Base-by-base conservation (phyloP, 2,113 vertebrate genomes). In the Bostrychus sinensis region DNA sequence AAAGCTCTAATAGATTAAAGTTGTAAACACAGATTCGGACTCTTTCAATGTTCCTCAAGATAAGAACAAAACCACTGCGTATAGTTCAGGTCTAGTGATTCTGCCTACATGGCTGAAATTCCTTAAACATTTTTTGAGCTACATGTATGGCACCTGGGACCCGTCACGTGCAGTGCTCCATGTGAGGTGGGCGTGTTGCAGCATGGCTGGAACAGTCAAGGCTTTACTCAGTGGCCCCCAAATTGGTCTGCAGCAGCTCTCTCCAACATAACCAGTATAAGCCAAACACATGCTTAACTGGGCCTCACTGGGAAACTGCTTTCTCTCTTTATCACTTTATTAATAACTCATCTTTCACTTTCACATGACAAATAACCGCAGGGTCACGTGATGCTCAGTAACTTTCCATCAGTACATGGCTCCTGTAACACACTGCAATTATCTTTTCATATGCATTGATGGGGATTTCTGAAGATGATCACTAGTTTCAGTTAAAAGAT, bases 321-420 rank as follows among this genome's bases (percentile, higher is more conserved):
- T 30, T 16, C 50, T 3, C 28, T 32, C 50, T 54, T 54, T 32
- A 54, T 54, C 16, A n/a, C 16, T n/a, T 17, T 54, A 30, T 54
- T 30, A 54, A 63, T 28, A n/a, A 69, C 32, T 3, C 4, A 16
- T 37, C 38, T 59, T 16, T 43, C 11, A 32, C n/a, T 7, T 51
- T 23, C 13, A 16, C 16, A 17, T 20, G 17, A 38, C 9, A 42
- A 51, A 25, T 1, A 25, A 48, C 22, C 13, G 9, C 20, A 48
- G 45, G 13, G 22, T n/a, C 38, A 53, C 32, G 36, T 20, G 32
- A 30, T 34, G 17, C 17, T 34, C 59, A 28, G 70, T 74, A 67
- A 51, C 4, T 74, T 74, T 77, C 57, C 70, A 53, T 42, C 23
- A 26, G 9, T 60, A n/a, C n/a, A n/a, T n/a, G n/a, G n/a, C n/a